Evolutionary conservation across 2,888 invertebrate species (phyloP).

Genomic region (Stenichneumon culpator): DNA sequence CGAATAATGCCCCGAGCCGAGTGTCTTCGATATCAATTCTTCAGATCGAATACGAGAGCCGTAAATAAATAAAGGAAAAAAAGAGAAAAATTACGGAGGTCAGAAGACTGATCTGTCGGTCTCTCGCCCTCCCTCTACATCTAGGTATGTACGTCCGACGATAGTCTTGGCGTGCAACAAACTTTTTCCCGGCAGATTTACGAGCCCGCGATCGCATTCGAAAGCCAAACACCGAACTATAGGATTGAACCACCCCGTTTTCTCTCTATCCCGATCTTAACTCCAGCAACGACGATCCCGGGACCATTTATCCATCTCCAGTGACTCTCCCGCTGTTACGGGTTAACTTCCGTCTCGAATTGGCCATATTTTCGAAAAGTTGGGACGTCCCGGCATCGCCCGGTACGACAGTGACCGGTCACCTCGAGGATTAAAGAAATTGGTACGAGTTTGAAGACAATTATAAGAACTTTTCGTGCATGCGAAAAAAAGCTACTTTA

Average conservation of each 20-base stretch:
- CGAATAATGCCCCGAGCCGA: slow-evolving; percentile 26
- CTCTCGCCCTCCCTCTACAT: background rate
- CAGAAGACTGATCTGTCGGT: slow-evolving; percentile 66
- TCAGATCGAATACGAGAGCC: slow-evolving; percentile 21
- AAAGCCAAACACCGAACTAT: slow-evolving; percentile 73
- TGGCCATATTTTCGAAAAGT: slow-evolving; percentile 66
- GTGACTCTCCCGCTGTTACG: slow-evolving; percentile 8
- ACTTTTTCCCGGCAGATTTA: slow-evolving; percentile 78
- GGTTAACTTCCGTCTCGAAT: slow-evolving; percentile 19
- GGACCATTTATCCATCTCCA: slow-evolving; percentile 73
- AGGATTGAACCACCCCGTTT: slow-evolving; percentile 51
- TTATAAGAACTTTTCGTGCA: too few species aligned
- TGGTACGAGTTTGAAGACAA: slow-evolving; percentile 60
- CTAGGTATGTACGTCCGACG: slow-evolving; percentile 29
- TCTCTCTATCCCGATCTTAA: slow-evolving; percentile 70
- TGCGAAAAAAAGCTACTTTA: too few species aligned
- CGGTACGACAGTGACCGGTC: too few species aligned
- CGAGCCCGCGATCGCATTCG: slow-evolving; percentile 74
- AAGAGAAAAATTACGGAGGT: slow-evolving; percentile 30
- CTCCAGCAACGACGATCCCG: slow-evolving; percentile 71
- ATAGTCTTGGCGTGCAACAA: slow-evolving; percentile 74
- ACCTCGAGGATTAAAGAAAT: too few species aligned
- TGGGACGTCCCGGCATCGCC: too few species aligned
- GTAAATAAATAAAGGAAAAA: background rate
- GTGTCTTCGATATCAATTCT: slow-evolving; percentile 21